Conservation (phyloP, 2,888 invertebrate genomes). For the Cancer borealis region DNA sequence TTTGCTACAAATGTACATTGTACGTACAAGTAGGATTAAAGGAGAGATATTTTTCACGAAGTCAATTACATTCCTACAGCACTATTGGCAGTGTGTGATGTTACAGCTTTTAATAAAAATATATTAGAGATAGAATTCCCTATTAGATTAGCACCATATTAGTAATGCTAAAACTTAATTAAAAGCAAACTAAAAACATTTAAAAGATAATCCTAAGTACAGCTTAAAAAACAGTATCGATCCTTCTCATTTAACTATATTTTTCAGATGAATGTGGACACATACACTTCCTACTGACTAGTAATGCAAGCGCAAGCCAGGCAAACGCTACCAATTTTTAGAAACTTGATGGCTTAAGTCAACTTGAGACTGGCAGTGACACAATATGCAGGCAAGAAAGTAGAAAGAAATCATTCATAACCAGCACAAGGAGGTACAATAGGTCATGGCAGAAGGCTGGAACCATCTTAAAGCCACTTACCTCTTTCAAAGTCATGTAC, state of each 20-base stretch:
- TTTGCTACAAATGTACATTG: slow-evolving; percentile 35
- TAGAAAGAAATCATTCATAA: neutral
- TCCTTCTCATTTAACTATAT: slow-evolving; percentile 24
- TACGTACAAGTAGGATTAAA: neutral
- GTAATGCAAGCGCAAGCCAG: slow-evolving; percentile 67
- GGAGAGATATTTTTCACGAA: neutral
- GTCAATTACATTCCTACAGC: slow-evolving; percentile 45
- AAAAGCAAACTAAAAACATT: slow-evolving; percentile 47
- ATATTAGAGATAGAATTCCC: slow-evolving; percentile 43
- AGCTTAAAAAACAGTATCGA: slow-evolving; percentile 41
- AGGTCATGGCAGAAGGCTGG: neutral
- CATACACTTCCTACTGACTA: slow-evolving; percentile 63
- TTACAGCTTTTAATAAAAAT: slow-evolving; percentile 62
- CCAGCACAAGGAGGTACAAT: neutral
- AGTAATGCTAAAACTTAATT: slow-evolving; percentile 52
- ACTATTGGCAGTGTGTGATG: slow-evolving; percentile 62
- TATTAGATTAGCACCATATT: slow-evolving; percentile 57
- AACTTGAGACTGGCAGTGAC: slow-evolving; percentile 55
- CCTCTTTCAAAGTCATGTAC: neutral
- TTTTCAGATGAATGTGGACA: slow-evolving; percentile 50
- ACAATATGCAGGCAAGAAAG: slow-evolving; percentile 45
- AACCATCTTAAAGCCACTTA: neutral
- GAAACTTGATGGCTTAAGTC: neutral
- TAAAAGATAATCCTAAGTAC: neutral
- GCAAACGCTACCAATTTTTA: slow-evolving; percentile 59